Evolutionary conservation across 2,888 invertebrate genomes (phyloP), one percentile per base, ranked within the genome.

Genomic region (Nudaria mundana): DNA sequence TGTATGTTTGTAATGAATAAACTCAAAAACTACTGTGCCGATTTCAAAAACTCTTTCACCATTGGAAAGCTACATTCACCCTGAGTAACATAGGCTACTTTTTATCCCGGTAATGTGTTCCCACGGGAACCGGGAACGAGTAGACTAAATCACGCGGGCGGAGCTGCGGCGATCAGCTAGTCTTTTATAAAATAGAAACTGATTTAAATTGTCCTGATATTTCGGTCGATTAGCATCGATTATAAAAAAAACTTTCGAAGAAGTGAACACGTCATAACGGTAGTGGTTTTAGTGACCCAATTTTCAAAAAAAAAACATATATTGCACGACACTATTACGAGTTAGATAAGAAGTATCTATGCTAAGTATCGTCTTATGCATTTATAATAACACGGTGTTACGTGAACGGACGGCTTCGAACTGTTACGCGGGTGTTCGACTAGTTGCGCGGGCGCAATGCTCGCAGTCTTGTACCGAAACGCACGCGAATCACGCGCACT

Each of bases 401-500:
- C 83, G 82, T 84, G 81, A 81, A 63, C 80, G 71, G 20, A 23
- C 10, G 66, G 63, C 55, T 44, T 47, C 48, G 54, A 51, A 52
- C 45, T 54, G 54, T 59, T 57, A 57, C 56, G 58, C 40, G 49
- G 40, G 25, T 11, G 15, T 13, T 40, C 40, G 46, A 44, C 25
- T 25, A 28, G 13, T 33, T 20, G 54, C 40, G 48, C 54, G 30
- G 10, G n/a, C 48, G 50, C 57, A 38, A 39, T 35, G 52, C 41
- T 52, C 58, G 58, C 81, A 82, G 85, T 86, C 84, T 80, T 55
- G 59, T 58, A 75, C 60, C 63, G 80, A 69, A 70, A 66, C 81
- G 82, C 84, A 71, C 53, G 66, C 77, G 68, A 72, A 66, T 58
- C 72, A 67, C 74, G 59, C 74, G 76, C 81, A 87, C 86, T 86